These are phyloP conservation scores for Phasianus colchicus DNA, from an alignment of 2,113 vertebrate species.

Conservation along the genomic window DNA sequence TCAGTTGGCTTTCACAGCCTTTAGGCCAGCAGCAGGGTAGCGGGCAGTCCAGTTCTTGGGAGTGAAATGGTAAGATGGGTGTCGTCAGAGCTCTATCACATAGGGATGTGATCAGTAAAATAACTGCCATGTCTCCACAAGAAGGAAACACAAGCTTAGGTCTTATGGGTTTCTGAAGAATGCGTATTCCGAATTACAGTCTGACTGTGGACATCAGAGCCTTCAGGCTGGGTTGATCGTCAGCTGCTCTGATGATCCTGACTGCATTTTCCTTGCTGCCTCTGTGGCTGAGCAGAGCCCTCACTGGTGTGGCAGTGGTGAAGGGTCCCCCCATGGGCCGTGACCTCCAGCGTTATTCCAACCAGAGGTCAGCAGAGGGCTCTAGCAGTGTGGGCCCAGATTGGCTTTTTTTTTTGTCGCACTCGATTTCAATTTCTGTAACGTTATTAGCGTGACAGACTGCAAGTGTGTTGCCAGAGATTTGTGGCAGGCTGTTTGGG, in stretches of 20 bases:
- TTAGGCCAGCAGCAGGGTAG: not conserved
- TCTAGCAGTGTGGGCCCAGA: constrained; percentile 43
- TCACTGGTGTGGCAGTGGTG: not conserved
- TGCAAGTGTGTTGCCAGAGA: not conserved
- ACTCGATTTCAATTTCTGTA: not conserved
- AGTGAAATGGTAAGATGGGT: too few relatives aligned
- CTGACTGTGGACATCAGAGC: not conserved
- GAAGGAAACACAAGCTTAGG: too few relatives aligned
- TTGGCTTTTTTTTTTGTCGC: not conserved
- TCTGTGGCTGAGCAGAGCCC: not conserved
- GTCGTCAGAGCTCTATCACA: too few relatives aligned
- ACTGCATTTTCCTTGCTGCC: not conserved
- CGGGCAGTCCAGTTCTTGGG: not conserved
- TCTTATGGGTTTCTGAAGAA: too few relatives aligned
- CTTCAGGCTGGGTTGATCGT: not conserved
- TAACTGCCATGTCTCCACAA: too few relatives aligned
- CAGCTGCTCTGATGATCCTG: not conserved
- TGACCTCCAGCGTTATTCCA: constrained; percentile 65
- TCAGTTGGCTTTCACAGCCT: not conserved
- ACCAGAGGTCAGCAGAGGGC: constrained; percentile 69
- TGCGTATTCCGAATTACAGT: too few relatives aligned
- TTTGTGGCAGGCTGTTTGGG: not conserved
- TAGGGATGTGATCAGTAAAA: too few relatives aligned
- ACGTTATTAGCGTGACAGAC: not conserved
- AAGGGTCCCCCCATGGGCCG: not conserved